Evolutionary conservation across 2,113 vertebrate genomes (phyloP), one percentile per base, ranked within the genome.

Genomic region (Glaucidium brasilianum): DNA sequence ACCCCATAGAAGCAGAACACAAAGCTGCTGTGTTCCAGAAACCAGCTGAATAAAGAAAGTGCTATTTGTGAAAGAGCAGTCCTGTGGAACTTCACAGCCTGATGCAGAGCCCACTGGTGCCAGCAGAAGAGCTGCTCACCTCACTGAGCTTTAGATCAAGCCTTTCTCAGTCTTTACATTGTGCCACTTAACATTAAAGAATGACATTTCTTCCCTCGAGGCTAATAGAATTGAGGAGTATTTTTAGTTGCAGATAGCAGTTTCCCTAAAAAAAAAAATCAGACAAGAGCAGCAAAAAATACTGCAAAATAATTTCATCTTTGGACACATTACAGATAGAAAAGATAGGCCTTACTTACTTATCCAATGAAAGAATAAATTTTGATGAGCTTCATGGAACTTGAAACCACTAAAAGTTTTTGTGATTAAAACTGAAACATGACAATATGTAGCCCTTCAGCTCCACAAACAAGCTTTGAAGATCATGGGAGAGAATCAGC

Each of bases 11-110:
- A 90, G 50, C 72, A 55, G 83, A 87, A 68, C 85, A 96, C 94
- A 96, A 87, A 94, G 88, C 86, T 85, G 77, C 92, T 95, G 93
- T 89, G 91, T 94, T 89, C 79, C 83, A 96, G 76, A 89, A 96
- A 86, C 19, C 69, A 81, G 72, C 72, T 43, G 64, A 86, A 89
- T 78, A 81, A 80, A 85, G 45, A 83, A 92, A 96, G 72, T 27
- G 49, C 68, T 94, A 8, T 81, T 94, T 89, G 69, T 87, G 81
- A 72, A 87, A 87, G 26, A 85, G 73, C 64, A 85, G 84, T 35
- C 79, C 86, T 94, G 86, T 94, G 82, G 92, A 96, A 71, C 67
- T 81, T 67, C 76, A 72, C 5, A 86, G 90, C 21, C 79, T 75
- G 39, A 29, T 82, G 72, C 66, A 45, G 81, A 94, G 43, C 43